Percentiles rank a stretch among this genome's conserved stretches.
Conservation (phyloP, 2,797 vertebrate species). For the Cryptoprocta ferox region DNA sequence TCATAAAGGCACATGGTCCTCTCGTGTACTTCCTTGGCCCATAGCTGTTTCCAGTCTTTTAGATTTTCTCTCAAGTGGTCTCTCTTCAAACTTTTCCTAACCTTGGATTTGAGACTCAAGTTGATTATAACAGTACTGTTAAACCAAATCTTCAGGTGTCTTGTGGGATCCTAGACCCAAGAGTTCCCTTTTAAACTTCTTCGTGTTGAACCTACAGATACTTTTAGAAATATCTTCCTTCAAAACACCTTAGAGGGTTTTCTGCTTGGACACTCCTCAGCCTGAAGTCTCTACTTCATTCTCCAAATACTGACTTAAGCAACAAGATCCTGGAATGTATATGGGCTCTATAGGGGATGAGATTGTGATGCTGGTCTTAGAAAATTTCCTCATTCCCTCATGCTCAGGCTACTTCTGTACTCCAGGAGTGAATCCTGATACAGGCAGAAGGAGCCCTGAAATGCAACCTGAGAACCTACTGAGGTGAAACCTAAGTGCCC, state of each 20-base stretch:
- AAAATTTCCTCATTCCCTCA: neutral
- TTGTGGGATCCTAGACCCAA: neutral
- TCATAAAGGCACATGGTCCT: neutral
- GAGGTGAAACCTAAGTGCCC: neutral
- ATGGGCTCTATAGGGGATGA: neutral
- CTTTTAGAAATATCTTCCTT: neutral
- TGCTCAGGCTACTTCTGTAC: neutral
- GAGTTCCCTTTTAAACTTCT: neutral
- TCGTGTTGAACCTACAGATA: neutral
- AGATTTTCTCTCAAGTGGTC: neutral
- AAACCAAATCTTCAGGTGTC: neutral
- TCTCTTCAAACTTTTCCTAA: neutral
- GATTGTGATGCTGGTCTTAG: neutral
- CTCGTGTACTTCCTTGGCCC: rapidly evolving
- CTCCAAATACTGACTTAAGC: neutral
- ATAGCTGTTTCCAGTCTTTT: neutral
- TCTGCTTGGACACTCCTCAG: neutral
- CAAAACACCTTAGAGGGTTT: neutral
- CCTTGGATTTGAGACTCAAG: neutral
- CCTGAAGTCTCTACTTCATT: neutral
- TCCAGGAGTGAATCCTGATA: neutral
- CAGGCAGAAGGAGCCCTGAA: neutral
- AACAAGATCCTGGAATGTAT: neutral
- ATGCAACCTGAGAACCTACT: neutral
- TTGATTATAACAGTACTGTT: neutral